A percentile compares a stretch with the other conserved stretches of the same genome.
phyloP scores from a whole-genome alignment of 2,113 vertebrate genomes.

The Burhinus bistriatus region DNA sequence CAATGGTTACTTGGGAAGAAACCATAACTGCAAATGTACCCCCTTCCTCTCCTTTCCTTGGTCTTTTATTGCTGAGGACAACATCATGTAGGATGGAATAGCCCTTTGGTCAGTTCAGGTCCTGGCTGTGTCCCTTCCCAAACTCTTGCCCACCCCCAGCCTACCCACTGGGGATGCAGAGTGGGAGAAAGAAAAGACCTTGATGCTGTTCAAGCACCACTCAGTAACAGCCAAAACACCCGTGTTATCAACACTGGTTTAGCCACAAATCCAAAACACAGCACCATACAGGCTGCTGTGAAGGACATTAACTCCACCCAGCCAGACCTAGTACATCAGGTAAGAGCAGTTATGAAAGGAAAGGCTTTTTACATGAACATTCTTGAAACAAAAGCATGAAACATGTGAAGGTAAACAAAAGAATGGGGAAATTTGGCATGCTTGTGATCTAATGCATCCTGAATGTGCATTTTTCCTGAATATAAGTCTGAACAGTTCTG shows the following conservation, averaged over 20 bases:
- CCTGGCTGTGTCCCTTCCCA: not conserved
- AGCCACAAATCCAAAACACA: not conserved
- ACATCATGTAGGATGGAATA: too few species aligned
- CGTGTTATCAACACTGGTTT: not conserved
- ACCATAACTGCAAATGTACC: not conserved
- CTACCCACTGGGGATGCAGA: rapidly evolving
- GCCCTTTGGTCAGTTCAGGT: not conserved
- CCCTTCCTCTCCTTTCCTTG: not conserved
- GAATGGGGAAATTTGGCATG: not conserved
- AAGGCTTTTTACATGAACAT: not conserved
- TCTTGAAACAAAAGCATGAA: not conserved
- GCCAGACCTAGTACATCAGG: not conserved
- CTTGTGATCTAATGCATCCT: not conserved
- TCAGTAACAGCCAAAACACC: not conserved
- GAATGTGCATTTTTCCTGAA: not conserved
- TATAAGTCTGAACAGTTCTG: not conserved
- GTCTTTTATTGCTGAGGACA: not conserved
- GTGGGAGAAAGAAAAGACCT: not conserved
- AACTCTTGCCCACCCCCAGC: not conserved
- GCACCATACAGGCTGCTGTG: not conserved
- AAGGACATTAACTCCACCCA: not conserved
- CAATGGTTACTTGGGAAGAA: not conserved
- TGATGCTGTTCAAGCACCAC: rapidly evolving
- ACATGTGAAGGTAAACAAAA: not conserved
- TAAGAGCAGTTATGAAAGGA: not conserved